Base-by-base conservation (phyloP, 2,888 invertebrate genomes). In the Acanthosepion lycidas region DNA sequence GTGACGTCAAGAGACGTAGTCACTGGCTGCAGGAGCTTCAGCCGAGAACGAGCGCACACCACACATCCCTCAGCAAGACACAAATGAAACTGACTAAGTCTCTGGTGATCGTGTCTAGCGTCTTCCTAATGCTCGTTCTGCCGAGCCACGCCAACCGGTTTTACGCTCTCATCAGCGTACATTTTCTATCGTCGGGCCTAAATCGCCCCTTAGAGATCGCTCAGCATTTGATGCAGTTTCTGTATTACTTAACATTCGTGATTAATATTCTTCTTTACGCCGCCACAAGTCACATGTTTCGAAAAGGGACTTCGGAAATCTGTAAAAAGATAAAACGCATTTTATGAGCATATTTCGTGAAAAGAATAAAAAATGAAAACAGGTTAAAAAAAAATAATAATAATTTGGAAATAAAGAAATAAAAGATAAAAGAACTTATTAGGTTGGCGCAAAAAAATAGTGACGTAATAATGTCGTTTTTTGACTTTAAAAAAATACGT, bases 111-210 rank as follows among this genome's bases (percentile, higher is more conserved):
- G 96, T 97, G 42, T 97, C 97, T 28, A 96, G 95, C 28, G 96
- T 97, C 18, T 96, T 96, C 95, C 95, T 97, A 12, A 95, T 97
- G 26, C 96, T 97, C 15, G 96, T 96, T 93, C 95, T 97, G 42
- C 97, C 97, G 23, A 97, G 96, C 94, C 96, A 97, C 95, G 96
- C 96, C 20, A 96, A 96, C 59, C 95, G 96, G 15, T 94, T 96
- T 93, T 96, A 96, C 94, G 95, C 96, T 20, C 95, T 96, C 78
- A 95, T 97, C 12, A 94, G 95, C 93, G 95, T 95, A 42, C 93
- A 92, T 28, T 92, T 92, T n/a, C n/a, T 92, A 18, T 92, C 92
- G n/a, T 48, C 92, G 4, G n/a, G n/a, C 12, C n/a, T n/a, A 3
- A 78, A 78, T 6, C 78, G 78, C 3, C 18, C 78, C n/a, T n/a